Conservation (phyloP, 2,113 vertebrate genomes). For the Eulemur macaco region DNA sequence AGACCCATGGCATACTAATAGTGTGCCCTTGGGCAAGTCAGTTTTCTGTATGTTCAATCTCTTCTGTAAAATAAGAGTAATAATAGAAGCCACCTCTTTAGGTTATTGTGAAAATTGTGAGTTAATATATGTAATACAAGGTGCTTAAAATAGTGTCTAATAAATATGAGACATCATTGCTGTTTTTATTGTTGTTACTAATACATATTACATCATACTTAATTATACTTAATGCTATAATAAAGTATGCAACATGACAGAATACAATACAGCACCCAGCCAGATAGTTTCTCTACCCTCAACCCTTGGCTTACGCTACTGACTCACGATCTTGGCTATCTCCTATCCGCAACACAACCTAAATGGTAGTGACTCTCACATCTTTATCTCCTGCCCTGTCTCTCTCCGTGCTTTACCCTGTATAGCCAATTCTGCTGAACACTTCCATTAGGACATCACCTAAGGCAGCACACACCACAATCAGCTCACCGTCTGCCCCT, state of each 20-base stretch:
- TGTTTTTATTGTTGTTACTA: neutral
- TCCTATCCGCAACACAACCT: neutral
- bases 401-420: neutral
- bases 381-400: neutral
- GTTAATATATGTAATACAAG: neutral
- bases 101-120: neutral
- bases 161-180: neutral
- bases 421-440: neutral
- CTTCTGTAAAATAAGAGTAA: constrained; percentile 4
- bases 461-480: neutral
- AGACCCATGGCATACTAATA: neutral
- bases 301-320: neutral
- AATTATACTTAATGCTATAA: neutral
- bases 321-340: neutral
- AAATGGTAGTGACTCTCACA: neutral
- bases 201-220: neutral
- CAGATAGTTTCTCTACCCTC: neutral
- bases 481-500: neutral
- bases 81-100: neutral
- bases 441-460: neutral
- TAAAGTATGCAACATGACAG: neutral
- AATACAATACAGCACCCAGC: neutral
- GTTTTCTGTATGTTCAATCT: neutral
- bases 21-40: neutral
- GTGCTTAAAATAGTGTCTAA: neutral